phyloP scores from a whole-genome alignment of 2,888 invertebrate genomes.

The Pheosia gnoma region DNA sequence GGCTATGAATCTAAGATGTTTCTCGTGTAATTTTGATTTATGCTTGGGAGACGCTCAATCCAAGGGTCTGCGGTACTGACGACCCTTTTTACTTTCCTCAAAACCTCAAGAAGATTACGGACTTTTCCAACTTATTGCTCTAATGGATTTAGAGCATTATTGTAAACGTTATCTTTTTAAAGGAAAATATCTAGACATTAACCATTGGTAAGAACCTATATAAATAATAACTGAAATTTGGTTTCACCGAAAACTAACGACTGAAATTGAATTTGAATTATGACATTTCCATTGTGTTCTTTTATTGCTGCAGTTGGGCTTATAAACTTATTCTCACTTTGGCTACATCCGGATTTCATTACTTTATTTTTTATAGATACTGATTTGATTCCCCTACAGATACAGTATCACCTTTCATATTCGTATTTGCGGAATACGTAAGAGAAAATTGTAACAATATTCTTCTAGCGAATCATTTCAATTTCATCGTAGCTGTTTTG shows the following conservation, averaged over 20 bases:
- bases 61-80: constrained; percentile 48
- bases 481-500: constrained; percentile 16
- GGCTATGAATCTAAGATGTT: constrained; percentile 62
- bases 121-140: constrained; percentile 41
- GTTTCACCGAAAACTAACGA: no score
- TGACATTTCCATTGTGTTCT: no score
- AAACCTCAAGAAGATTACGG: constrained; percentile 54
- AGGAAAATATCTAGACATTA: no score
- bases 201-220: no score
- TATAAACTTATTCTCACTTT: no score
- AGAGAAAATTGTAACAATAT: constrained; percentile 20
- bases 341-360: no score
- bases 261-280: no score
- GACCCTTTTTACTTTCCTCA: constrained; percentile 58
- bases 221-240: no score
- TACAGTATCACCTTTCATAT: constrained; percentile 16
- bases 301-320: no score
- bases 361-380: neutral
- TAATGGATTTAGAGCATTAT: constrained; percentile 4
- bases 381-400: neutral
- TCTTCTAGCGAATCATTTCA: constrained; percentile 21
- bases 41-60: constrained; percentile 55
- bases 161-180: neutral
- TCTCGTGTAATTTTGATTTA: constrained; percentile 74
- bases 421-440: constrained; percentile 13